Evolutionary conservation across 1,140 invertebrate genomes (phyloP), one percentile per base, ranked within the genome.

Genomic region (Brachionus calyciflorus): DNA sequence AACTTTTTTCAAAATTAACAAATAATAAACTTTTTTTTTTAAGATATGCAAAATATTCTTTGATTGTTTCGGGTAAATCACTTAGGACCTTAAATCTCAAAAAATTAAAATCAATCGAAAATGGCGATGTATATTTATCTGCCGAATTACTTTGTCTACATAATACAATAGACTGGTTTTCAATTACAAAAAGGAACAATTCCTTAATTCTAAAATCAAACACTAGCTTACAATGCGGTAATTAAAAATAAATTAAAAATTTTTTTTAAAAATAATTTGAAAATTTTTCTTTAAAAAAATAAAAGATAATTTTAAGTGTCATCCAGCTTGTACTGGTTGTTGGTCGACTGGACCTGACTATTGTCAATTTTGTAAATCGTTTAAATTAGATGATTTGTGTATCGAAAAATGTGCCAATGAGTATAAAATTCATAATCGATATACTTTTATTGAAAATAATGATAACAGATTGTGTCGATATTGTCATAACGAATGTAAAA

Each of bases 281-380:
- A n/a, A n/a, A n/a, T n/a, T n/a, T n/a, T n/a, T n/a, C n/a, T n/a
- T n/a, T n/a, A n/a, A n/a, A n/a, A 3, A 26, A 2, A 28, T 14
- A 26, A 1, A 33, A 51, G 40, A 21, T 9, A 40, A 0, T 10
- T 51, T 51, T 17, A 55, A 51, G 17, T 73, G 69, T 41, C 44
- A 73, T n/a, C 7, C n/a, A 30, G 69, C 44, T 24, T 73, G 69
- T 41, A 28, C 24, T 17, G 69, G 69, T 12, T 73, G 69, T 26
- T 73, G 69, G 69, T 49, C 46, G 2, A 28, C 69, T 4, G 69
- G 48, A 10, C 30, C 28, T 37, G 33, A 26, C 0, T 49, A 37
- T 40, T 73, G 69, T 28, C 51, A 73, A 37, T 49, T 55, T 55
- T 73, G 69, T 46, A 51, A 49, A 51, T 41, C 28, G 40, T 73